Conservation (phyloP, 92 coral and sea anemone species). For the Epizoanthus ramosus region DNA sequence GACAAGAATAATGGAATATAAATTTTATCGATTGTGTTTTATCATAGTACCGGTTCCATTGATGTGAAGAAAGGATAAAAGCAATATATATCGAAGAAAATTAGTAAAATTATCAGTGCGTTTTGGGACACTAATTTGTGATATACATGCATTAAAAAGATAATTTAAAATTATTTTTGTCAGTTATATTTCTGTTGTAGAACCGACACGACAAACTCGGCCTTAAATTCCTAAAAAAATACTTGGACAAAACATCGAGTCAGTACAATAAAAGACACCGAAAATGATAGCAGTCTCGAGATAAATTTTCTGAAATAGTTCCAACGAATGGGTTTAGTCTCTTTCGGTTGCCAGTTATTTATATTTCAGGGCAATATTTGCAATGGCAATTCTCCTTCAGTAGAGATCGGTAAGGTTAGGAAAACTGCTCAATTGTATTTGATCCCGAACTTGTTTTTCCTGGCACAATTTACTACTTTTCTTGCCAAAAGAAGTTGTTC, state of each 20-base stretch:
- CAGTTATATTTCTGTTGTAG: background rate
- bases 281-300: background rate
- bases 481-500: too few species aligned
- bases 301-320: background rate
- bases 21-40: constrained; percentile 26
- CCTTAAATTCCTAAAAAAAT: background rate
- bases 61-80: constrained; percentile 40
- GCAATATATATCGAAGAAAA: constrained; percentile 11
- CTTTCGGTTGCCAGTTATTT: background rate
- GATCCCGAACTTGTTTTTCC: background rate
- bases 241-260: background rate
- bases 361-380: constrained; percentile 3
- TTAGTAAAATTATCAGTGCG: constrained; percentile 9
- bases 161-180: background rate
- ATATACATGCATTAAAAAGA: background rate
- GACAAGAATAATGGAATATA: constrained; percentile 7
- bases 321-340: background rate
- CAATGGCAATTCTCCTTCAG: background rate
- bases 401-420: constrained; percentile 20
- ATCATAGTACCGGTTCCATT: constrained; percentile 38
- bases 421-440: constrained; percentile 2
- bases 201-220: background rate
- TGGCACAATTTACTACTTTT: background rate
- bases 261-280: background rate
- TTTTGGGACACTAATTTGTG: background rate